Percentiles rank a stretch among this genome's conserved stretches.
phyloP scores from a whole-genome alignment of 1,140 invertebrate genomes.

The Pseudachorutes palmiensis region DNA sequence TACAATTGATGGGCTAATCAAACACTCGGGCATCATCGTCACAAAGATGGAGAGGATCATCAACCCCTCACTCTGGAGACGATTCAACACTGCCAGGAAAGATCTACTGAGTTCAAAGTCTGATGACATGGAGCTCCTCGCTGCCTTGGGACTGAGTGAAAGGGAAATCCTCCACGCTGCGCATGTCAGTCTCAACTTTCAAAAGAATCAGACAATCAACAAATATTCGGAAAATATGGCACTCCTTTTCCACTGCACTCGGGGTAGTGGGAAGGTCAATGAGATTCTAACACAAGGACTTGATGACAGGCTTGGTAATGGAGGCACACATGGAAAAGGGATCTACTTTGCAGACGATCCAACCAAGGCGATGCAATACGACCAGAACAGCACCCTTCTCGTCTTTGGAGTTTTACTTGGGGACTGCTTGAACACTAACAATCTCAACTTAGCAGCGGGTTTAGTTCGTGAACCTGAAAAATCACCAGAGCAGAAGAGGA shows the following conservation, averaged over 20 bases:
- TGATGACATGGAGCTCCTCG: conserved; percentile 1
- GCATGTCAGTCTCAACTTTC: conserved; percentile 7
- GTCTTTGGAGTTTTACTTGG: conserved; percentile 12
- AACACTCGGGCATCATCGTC: not conserved
- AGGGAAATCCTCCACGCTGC: not conserved
- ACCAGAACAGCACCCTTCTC: not conserved
- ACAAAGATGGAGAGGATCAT: too few species aligned
- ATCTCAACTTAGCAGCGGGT: not conserved
- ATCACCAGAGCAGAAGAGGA: not conserved
- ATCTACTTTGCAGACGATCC: conserved; percentile 17
- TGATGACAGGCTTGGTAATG: conserved; percentile 9
- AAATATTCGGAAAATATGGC: conserved; percentile 9
- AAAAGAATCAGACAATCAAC: not conserved
- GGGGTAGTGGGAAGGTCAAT: not conserved
- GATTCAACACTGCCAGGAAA: not conserved
- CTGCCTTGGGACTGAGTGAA: not conserved
- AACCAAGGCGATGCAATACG: conserved; percentile 5
- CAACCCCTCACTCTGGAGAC: conserved; percentile 12
- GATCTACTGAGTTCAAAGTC: not conserved
- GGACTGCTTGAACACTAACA: conserved; percentile 6
- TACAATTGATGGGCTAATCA: not conserved
- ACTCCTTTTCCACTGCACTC: conserved; percentile 6
- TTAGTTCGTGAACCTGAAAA: conserved; percentile 5
- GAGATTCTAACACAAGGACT: conserved; percentile 9
- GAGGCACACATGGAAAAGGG: not conserved